Evolutionary conservation across 1,140 invertebrate species (phyloP), one percentile per base, ranked within the genome.

Genomic region (Tetramorium simillimum): DNA sequence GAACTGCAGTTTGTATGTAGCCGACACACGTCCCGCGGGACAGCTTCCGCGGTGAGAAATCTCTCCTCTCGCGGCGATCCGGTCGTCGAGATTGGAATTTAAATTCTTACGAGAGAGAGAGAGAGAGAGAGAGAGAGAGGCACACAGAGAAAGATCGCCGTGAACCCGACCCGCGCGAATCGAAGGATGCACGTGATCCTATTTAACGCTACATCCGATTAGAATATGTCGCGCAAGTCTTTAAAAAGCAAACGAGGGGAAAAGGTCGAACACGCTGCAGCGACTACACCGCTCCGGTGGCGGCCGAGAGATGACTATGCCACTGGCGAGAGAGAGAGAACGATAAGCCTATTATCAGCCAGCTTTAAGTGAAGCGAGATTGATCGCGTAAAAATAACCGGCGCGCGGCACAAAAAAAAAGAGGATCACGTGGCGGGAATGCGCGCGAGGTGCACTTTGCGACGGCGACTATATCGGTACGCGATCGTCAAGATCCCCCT

Each of bases 301-400:
- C 24, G 49, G 37, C 67, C 80, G 51, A 82, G 80, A 60, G 67
- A 82, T 46, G 80, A 82, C 51, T 73, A 46, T 73, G n/a, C 69
- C 56, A 43, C 16, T 72, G 67, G 37, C 67, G 49, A 82, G 65
- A n/a, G 43, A 33, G 43, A 37, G 62, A 28, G 67, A 60, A 28
- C 80, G 80, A 82, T 82, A 73, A 82, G 80, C 51, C 40, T 82
- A 82, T 82, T 73, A 82, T 58, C 37, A 82, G 67, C 37, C 51
- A 73, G 80, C 80, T 69, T 69, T 81, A 69, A 81, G 33, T 82
- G 80, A 82, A 21, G 67, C 67, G 67, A 21, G 67, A 82, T 82
- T 82, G 80, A 82, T 82, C 80, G 67, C 18, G 37, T 73, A 82
- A 82, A 82, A 82, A 84, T 82, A 84, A 84, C 60, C 28, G 49